Conservation (phyloP, 2,888 invertebrate species). For the Melanotus villosus region DNA sequence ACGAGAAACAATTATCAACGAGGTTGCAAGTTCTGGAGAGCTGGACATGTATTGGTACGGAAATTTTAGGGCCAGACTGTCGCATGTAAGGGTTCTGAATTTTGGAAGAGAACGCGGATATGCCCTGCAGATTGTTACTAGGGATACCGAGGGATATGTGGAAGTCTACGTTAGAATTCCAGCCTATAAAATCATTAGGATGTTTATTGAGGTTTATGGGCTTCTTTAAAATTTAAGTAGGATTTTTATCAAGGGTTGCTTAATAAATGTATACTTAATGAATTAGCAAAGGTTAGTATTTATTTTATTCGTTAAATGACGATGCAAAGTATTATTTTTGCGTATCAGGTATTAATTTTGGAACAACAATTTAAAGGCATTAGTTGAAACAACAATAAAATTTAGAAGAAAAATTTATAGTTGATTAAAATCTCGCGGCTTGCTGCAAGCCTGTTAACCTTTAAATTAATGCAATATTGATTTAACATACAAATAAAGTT, state of each 20-base stretch:
- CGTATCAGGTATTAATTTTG: no score
- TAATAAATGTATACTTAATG: no score
- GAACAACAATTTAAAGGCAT: no score
- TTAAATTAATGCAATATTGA: no score
- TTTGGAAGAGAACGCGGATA: conserved; percentile 39
- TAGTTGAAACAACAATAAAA: no score
- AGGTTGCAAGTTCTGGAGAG: conserved; percentile 26
- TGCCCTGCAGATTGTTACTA: conserved; percentile 19
- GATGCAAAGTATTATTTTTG: no score
- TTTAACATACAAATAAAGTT: no score
- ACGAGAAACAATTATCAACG: conserved; percentile 36
- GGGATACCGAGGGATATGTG: conserved; percentile 19
- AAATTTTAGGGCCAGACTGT: conserved; percentile 25
- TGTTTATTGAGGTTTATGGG: conserved; percentile 34
- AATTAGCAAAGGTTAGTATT: no score
- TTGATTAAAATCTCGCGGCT: no score
- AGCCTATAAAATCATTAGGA: conserved; percentile 23
- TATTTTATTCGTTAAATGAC: no score
- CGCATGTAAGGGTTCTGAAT: conserved; percentile 37
- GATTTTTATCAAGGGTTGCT: neutral
- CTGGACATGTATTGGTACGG: conserved; percentile 36
- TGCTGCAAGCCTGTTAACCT: no score
- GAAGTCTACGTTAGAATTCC: conserved; percentile 31
- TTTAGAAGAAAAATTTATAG: no score
- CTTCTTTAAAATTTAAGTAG: conserved; percentile 1